Evolutionary conservation across 2,888 invertebrate species (phyloP).

Genomic region (Nephrotoma appendiculata): DNA sequence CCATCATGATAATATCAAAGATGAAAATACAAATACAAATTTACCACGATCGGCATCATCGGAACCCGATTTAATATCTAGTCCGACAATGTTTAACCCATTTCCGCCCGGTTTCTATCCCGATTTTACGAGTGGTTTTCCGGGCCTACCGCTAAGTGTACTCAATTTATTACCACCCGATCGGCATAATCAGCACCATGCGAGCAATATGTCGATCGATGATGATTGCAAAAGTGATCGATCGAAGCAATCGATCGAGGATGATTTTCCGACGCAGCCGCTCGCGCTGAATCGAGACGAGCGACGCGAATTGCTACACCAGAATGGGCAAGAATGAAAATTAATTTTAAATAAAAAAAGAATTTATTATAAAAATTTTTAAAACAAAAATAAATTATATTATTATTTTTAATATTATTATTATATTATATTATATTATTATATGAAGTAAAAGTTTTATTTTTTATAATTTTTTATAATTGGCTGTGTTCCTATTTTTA

Average conservation of each 20-base stretch:
- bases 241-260: constrained; percentile 45
- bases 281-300: constrained; percentile 44
- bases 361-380: not conserved
- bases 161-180: constrained; percentile 71
- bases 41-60: constrained; percentile 47
- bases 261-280: constrained; percentile 37
- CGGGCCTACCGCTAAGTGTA: constrained; percentile 67
- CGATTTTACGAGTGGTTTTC: constrained; percentile 66
- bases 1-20: constrained; percentile 16
- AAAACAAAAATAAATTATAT: not conserved
- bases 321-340: constrained; percentile 65
- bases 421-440: not conserved
- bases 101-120: constrained; percentile 72
- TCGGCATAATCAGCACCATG: constrained; percentile 42
- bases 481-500: constrained; percentile 1
- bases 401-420: not conserved
- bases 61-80: constrained; percentile 47
- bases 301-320: constrained; percentile 44
- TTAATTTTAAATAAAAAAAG: not conserved
- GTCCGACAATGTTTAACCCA: constrained; percentile 56
- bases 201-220: constrained; percentile 42
- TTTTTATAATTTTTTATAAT: not conserved
- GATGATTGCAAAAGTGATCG: constrained; percentile 51
- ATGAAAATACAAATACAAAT: constrained; percentile 28
- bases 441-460: not conserved